A percentile compares a stretch with the other conserved stretches of the same genome.
Conservation (phyloP, 2,888 invertebrate genomes). For the Nymphalis polychloros region DNA sequence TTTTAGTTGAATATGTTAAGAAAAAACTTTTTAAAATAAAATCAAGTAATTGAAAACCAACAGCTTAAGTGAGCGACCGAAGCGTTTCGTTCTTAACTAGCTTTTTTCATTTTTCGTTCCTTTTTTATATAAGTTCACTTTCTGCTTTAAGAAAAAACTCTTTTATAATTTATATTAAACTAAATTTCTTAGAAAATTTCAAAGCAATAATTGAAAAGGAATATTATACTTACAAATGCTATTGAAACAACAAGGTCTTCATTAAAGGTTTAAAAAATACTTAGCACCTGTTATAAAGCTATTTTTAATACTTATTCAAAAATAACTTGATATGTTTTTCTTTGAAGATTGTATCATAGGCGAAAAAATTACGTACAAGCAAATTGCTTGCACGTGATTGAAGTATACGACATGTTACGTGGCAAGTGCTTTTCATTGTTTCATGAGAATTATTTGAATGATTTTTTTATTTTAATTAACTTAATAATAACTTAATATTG, state of each 20-base stretch:
- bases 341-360: neutral
- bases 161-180: constrained; percentile 2
- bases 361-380: neutral
- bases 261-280: too few relatives aligned
- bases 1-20: constrained; percentile 4
- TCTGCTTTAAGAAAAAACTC: neutral
- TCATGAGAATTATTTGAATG: too few relatives aligned
- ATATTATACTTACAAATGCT: neutral
- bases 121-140: constrained; percentile 6
- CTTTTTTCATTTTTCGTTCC: constrained; percentile 8
- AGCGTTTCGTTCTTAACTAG: constrained; percentile 6
- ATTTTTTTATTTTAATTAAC: too few relatives aligned
- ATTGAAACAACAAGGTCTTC: neutral
- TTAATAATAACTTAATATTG: too few relatives aligned
- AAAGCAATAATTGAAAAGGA: constrained; percentile 6
- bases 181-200: constrained; percentile 4
- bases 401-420: neutral
- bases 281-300: neutral
- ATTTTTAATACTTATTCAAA: neutral
- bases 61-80: constrained; percentile 14
- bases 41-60: constrained; percentile 14
- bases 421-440: neutral
- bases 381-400: neutral
- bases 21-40: constrained; percentile 5
- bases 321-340: neutral